These are phyloP conservation scores for Pentamera pediparva DNA, from an alignment of 53 echinoderm and acorn worm species.

Conservation along the genomic window DNA sequence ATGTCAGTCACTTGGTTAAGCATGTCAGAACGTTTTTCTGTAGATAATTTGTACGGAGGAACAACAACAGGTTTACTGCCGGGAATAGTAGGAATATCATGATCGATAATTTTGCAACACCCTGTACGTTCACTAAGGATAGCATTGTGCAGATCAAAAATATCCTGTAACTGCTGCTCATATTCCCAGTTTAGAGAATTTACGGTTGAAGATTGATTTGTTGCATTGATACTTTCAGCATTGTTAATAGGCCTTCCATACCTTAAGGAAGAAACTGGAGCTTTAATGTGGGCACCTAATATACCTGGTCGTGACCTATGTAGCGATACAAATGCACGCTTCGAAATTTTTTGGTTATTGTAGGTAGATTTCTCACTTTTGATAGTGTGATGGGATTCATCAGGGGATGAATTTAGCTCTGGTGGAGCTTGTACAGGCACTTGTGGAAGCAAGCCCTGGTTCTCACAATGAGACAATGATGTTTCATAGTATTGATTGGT, in stretches of 20 bases:
- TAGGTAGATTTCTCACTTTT: background rate
- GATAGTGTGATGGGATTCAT: constrained; percentile 2
- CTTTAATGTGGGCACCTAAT: constrained; percentile 2
- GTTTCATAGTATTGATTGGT: background rate
- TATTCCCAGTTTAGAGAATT: no score
- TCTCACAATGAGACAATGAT: background rate
- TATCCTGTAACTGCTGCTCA: constrained; percentile 2
- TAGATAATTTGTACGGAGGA: constrained; percentile 13
- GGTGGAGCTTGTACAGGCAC: background rate
- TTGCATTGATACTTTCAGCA: background rate
- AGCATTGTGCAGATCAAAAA: constrained; percentile 4
- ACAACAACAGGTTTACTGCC: constrained; percentile 27
- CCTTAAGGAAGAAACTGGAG: background rate
- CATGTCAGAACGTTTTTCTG: constrained; percentile 23
- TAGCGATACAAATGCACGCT: background rate
- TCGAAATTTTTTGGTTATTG: background rate
- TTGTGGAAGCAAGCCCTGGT: background rate
- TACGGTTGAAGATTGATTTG: background rate
- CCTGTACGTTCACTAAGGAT: background rate
- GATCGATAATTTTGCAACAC: constrained; percentile 13
- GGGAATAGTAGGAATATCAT: constrained; percentile 11
- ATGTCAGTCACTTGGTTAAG: constrained; percentile 10
- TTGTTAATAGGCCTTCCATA: background rate
- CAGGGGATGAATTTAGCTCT: constrained; percentile 8
- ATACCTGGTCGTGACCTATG: background rate